A percentile compares a stretch with the other conserved stretches of the same genome.
Conservation (phyloP, 2,888 invertebrate species). For the Phymatocera aterrima region DNA sequence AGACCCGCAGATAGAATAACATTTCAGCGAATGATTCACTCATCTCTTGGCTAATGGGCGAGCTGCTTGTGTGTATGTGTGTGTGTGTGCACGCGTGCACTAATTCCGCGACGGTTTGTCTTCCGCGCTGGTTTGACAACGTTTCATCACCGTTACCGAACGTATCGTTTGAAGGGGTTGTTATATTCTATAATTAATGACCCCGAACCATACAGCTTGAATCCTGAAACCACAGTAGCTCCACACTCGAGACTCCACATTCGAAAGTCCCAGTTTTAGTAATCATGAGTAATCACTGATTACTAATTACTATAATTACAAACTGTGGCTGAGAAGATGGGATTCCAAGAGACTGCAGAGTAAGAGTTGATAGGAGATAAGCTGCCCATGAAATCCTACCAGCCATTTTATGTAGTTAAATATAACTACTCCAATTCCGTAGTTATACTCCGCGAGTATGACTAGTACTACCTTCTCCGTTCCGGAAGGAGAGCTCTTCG, state of each 20-base stretch:
- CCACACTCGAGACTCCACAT: too few species aligned
- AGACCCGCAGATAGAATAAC: not conserved
- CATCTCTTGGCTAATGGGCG: not conserved
- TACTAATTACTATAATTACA: conserved; percentile 23
- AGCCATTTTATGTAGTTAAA: conserved; percentile 24
- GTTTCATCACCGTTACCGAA: conserved; percentile 33
- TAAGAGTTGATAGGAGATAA: conserved; percentile 5
- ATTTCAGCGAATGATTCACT: conserved; percentile 1
- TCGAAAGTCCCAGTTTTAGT: not conserved
- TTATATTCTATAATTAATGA: conserved; percentile 48
- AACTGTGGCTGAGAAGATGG: conserved; percentile 6
- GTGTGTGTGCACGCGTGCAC: not conserved
- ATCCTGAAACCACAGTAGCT: not conserved
- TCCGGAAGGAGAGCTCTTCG: not conserved
- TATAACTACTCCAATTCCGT: conserved; percentile 17
- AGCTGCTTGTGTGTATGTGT: not conserved
- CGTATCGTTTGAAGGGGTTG: conserved; percentile 32
- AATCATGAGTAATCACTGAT: conserved; percentile 21
- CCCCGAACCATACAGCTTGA: not conserved
- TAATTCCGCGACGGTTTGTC: not conserved
- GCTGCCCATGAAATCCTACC: not conserved
- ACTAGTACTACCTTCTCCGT: conserved; percentile 7
- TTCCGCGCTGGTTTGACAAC: conserved; percentile 23
- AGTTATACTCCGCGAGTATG: not conserved
- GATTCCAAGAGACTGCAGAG: conserved; percentile 9